A percentile compares a stretch with the other conserved stretches of the same genome.
These are phyloP conservation scores for Drosophila bunnanda DNA, from an alignment of 2,888 invertebrate genomes.

Conservation along the genomic window DNA sequence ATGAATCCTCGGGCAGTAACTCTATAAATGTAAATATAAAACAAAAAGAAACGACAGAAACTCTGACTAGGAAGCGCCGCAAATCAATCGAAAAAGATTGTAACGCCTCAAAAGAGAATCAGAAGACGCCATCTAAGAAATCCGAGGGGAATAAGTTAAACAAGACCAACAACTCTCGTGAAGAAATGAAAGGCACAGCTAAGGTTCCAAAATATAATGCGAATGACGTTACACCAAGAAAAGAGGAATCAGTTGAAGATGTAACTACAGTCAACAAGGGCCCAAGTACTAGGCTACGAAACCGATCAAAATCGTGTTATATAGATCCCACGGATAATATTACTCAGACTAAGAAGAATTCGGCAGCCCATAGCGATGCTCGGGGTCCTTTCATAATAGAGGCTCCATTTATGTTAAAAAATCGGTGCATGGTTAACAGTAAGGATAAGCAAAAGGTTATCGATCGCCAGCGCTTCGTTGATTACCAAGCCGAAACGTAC, in stretches of 20 bases:
- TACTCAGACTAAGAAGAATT: constrained; percentile 84
- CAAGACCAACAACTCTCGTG: too few species aligned
- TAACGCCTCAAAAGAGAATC: neutral
- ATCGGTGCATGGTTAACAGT: constrained; percentile 50
- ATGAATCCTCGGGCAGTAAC: neutral
- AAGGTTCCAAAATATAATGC: neutral
- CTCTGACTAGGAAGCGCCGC: neutral
- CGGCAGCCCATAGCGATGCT: constrained; percentile 1
- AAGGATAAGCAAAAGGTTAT: constrained; percentile 31
- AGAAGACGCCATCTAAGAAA: neutral
- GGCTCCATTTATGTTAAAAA: constrained; percentile 73
- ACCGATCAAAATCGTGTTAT: constrained; percentile 38
- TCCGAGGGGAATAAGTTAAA: neutral
- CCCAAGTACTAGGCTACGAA: constrained; percentile 9
- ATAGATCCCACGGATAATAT: constrained; percentile 20
- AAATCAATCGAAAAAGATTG: neutral
- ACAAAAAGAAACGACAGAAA: neutral
- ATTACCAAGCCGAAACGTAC: constrained; percentile 56
- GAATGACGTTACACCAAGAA: neutral
- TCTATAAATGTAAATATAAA: neutral
- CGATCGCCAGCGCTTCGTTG: constrained; percentile 33
- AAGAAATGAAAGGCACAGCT: neutral
- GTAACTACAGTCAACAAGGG: neutral
- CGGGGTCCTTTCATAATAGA: constrained; percentile 71
- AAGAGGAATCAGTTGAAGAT: neutral